Evolutionary conservation across 2,113 vertebrate genomes (phyloP), one percentile per base, ranked within the genome.

Genomic region (Trachemys scripta): DNA sequence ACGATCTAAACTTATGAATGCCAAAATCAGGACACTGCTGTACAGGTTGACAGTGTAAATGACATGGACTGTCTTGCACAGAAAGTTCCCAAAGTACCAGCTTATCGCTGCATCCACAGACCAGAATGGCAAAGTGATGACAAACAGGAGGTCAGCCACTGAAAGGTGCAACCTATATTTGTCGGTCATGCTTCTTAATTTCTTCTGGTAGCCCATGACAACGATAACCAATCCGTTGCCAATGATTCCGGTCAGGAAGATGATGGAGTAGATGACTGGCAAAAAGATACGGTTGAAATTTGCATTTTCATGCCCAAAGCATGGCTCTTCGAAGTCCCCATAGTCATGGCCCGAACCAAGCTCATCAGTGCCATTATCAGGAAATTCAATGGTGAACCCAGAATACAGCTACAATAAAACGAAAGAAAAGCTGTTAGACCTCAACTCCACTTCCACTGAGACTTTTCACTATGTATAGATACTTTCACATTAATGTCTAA

Each of bases 31-130:
- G 72, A 99, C 99, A 9, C 99, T 99, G 98, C 99, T 99, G 62
- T 99, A 99, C 84, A 99, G 98, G 98, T 99, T 99, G 96, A 99
- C 98, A 0, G 99, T 99, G 98, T 99, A 99, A 97, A 99, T 99
- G 97, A 99, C 97, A 89, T 99, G 99, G 89, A 99, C 98, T 1
- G 98, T 98, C 83, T 99, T 99, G 87, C 99, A 99, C 24, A 99
- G 96, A 90, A 99, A 97, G 1, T 98, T 93, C 50, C 99, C 99
- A 1, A 99, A 99, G 97, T 99, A 99, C 99, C 99, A 99, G 93
- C 92, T 97, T 56, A 98, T 98, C 84, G 98, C 98, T 0, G 99
- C 99, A 57, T 99, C 99, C 84, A 99, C 99, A 1, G 99, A 99
- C 99, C 99, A 99, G 98, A 99, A 99, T 4, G 99, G 99, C 86